Conservation (phyloP, 2,888 invertebrate species). For the Stenichneumon culpator region DNA sequence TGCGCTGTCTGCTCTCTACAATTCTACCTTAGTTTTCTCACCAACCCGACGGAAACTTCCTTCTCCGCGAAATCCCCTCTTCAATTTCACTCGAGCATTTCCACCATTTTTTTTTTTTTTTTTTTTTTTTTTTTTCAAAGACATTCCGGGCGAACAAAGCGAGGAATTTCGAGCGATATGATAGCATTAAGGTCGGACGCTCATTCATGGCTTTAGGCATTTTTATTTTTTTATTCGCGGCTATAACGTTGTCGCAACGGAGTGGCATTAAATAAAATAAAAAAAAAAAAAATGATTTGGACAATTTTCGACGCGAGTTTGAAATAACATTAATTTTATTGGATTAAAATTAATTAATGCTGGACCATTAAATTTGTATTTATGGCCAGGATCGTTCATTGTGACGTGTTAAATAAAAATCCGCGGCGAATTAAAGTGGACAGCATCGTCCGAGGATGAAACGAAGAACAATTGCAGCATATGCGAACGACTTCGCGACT, state of each 20-base stretch:
- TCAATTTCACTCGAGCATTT: conserved; percentile 39
- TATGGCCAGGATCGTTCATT: not conserved
- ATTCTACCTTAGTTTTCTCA: conserved; percentile 36
- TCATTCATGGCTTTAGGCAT: not conserved
- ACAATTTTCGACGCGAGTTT: not conserved
- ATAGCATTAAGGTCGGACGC: not conserved
- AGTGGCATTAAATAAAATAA: too few relatives aligned
- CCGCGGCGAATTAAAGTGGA: not conserved
- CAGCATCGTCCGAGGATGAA: not conserved
- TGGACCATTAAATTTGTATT: not conserved
- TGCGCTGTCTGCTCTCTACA: conserved; percentile 47
- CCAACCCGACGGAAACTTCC: conserved; percentile 17
- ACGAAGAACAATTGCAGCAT: not conserved
- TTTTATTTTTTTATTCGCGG: not conserved
- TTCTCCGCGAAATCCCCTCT: conserved; percentile 7
- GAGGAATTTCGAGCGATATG: conserved; percentile 13
- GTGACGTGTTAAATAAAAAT: not conserved
- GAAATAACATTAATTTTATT: not conserved
- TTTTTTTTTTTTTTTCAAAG: conserved; percentile 2
- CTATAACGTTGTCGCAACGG: not conserved
- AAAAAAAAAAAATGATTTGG: too few relatives aligned
- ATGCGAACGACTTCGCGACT: not conserved
- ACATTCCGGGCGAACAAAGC: conserved; percentile 5
- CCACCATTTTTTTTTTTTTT: conserved; percentile 2
- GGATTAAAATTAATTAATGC: not conserved